Percentiles rank a stretch among this genome's conserved stretches.
phyloP scores from a whole-genome alignment of 2,888 invertebrate species.

The Xanthorhoe spadicearia region DNA sequence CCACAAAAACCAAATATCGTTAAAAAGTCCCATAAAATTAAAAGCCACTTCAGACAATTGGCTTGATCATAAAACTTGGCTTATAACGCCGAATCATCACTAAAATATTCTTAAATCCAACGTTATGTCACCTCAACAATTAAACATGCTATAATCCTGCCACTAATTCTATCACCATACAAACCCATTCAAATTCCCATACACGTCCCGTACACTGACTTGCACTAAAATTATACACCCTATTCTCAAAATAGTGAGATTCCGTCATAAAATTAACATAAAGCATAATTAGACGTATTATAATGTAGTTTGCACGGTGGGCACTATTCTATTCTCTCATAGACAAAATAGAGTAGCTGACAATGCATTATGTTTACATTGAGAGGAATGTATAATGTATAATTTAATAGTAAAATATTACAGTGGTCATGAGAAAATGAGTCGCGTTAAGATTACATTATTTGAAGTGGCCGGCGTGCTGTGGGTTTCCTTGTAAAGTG shows the following conservation, averaged over 20 bases:
- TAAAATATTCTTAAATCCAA: constrained; percentile 47
- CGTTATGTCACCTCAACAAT: constrained; percentile 54
- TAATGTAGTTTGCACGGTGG: constrained; percentile 76
- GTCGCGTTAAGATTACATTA: constrained; percentile 65
- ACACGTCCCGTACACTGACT: constrained; percentile 50
- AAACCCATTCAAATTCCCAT: constrained; percentile 73
- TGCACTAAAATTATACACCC: constrained; percentile 72
- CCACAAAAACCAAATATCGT: constrained; percentile 2
- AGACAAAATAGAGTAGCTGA: constrained; percentile 60
- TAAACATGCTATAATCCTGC: constrained; percentile 52
- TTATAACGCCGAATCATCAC: constrained; percentile 40
- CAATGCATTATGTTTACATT: constrained; percentile 81
- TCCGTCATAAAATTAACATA: constrained; percentile 77
- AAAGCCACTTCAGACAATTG: constrained; percentile 33
- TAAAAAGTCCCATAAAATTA: constrained; percentile 26
- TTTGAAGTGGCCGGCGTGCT: constrained; percentile 43
- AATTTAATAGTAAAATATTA: constrained; percentile 78
- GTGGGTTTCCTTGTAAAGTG: constrained; percentile 44
- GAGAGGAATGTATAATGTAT: constrained; percentile 82
- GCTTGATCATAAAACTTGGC: constrained; percentile 41
- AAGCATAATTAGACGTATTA: constrained; percentile 80
- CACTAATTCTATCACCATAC: constrained; percentile 66
- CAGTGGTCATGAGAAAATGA: constrained; percentile 77
- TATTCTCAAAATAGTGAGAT: constrained; percentile 60
- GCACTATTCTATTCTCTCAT: constrained; percentile 63